Percentiles rank a stretch among this genome's conserved stretches.
phyloP scores from a whole-genome alignment of 2,888 invertebrate species.

The Monoplex corrugatus region DNA sequence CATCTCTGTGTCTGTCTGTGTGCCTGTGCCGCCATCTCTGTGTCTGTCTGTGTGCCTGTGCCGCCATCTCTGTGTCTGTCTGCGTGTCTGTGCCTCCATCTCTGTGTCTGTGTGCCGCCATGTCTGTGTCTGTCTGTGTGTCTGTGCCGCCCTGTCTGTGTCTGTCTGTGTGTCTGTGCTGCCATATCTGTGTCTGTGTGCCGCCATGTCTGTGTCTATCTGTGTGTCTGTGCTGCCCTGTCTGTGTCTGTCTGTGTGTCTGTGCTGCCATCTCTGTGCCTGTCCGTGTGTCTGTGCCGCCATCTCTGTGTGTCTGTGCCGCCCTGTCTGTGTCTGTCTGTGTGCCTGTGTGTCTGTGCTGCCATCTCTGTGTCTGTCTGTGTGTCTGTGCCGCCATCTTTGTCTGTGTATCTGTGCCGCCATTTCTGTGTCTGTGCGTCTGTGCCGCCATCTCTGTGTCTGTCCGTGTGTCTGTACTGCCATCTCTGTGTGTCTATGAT shows the following conservation, averaged over 20 bases:
- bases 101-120: not conserved
- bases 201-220: not conserved
- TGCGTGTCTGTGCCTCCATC: not conserved
- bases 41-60: not conserved
- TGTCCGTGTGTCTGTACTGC: not conserved
- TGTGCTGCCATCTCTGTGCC: too few relatives aligned
- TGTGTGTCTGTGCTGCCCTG: not conserved
- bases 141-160: not conserved
- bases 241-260: not conserved
- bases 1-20: not conserved
- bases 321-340: not conserved
- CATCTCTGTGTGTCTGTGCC: too few relatives aligned
- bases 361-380: not conserved
- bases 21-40: not conserved
- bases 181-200: not conserved
- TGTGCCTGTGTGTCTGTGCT: not conserved
- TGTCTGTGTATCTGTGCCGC: not conserved
- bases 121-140: not conserved
- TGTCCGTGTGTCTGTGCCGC: not conserved
- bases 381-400: not conserved
- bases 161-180: not conserved
- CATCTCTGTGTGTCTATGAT: not conserved
- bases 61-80: not conserved
- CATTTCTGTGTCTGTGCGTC: not conserved
- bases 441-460: not conserved